Conservation (phyloP, 2,113 vertebrate genomes). For the Hydrochoerus hydrochaeris region DNA sequence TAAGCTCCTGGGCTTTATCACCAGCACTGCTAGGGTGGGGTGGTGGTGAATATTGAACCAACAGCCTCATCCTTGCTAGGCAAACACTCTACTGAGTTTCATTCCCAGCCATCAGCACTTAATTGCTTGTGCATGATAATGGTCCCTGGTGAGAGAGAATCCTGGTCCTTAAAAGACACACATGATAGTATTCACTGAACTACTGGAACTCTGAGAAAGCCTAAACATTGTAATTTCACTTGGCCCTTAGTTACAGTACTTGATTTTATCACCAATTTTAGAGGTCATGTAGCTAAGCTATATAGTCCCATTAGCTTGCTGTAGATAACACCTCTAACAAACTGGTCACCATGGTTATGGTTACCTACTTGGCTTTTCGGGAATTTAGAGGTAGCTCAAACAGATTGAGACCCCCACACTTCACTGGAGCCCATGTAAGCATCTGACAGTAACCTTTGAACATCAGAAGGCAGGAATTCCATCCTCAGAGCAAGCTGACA, state of each 20-base stretch:
- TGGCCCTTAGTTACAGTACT: not conserved
- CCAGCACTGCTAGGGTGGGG: not conserved
- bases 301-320: not conserved
- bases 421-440: not conserved
- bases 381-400: not conserved
- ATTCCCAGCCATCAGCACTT: not conserved
- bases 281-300: not conserved
- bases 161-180: not conserved
- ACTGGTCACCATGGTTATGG: not conserved
- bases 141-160: not conserved
- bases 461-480: not conserved
- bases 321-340: not conserved
- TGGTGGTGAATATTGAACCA: not conserved
- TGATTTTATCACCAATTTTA: not conserved
- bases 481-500: not conserved
- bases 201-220: not conserved
- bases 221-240: not conserved
- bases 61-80: not conserved
- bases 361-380: not conserved
- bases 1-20: not conserved
- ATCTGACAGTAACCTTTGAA: not conserved
- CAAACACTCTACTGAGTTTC: not conserved
- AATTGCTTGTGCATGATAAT: not conserved
- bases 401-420: too few species aligned
- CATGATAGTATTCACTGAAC: not conserved